Percentiles rank a stretch among this genome's conserved stretches.
These are phyloP conservation scores for Silurus glanis DNA, from an alignment of 2,113 vertebrate species.

Conservation along the genomic window DNA sequence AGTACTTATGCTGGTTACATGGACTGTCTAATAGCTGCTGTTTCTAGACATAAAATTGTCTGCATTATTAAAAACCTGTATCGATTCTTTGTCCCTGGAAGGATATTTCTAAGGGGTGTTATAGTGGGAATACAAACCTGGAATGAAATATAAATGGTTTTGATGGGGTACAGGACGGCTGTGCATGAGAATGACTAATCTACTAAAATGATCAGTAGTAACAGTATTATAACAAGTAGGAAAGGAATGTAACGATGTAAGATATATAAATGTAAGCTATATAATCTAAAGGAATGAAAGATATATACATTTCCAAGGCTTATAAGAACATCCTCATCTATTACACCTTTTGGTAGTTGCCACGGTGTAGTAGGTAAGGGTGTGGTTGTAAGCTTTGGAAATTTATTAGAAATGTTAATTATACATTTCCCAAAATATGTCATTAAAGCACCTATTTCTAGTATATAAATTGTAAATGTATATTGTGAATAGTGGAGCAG, in stretches of 20 bases:
- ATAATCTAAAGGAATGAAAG: too few species aligned
- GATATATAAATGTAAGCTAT: too few species aligned
- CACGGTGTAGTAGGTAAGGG: not conserved
- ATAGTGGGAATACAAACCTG: not conserved
- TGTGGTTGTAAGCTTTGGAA: not conserved
- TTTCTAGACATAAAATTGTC: not conserved
- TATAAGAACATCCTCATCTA: too few species aligned
- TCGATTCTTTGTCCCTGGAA: not conserved
- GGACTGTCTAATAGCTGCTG: not conserved
- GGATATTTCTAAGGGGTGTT: not conserved
- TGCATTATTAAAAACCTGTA: not conserved
- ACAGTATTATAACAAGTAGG: too few species aligned
- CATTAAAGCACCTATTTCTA: not conserved
- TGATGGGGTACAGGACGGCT: not conserved
- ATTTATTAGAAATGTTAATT: not conserved
- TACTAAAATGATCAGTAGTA: not conserved
- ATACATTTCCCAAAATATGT: too few species aligned
- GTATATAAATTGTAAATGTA: not conserved
- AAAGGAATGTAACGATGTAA: not conserved
- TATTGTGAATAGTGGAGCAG: not conserved
- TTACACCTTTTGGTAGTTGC: not conserved
- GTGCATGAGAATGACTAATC: not conserved
- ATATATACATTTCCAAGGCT: too few species aligned
- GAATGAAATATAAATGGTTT: not conserved
- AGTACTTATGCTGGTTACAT: not conserved